A percentile compares a stretch with the other conserved stretches of the same genome.
Conservation (phyloP, 2,797 vertebrate genomes). For the Gymnoscopelus microlampas region DNA sequence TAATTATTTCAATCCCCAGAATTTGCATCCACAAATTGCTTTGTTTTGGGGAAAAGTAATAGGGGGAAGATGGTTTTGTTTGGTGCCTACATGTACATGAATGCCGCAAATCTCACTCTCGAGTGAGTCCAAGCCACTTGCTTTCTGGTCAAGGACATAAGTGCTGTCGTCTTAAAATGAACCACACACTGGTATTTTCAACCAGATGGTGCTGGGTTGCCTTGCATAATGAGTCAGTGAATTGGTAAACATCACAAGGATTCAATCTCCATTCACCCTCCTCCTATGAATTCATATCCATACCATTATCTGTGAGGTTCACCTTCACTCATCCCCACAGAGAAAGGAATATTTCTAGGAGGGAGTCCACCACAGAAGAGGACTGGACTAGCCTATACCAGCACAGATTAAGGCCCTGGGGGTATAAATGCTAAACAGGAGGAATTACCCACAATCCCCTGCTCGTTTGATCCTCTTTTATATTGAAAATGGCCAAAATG, state of each 20-base stretch:
- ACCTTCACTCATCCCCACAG: background rate
- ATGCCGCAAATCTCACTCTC: too few relatives aligned
- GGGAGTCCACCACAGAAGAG: slow-evolving; percentile 30
- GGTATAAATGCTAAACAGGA: slow-evolving; percentile 74
- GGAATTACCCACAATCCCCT: slow-evolving; percentile 48
- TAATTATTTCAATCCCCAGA: too few relatives aligned
- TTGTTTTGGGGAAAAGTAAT: too few relatives aligned
- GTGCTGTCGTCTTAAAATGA: too few relatives aligned
- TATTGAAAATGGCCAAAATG: slow-evolving; percentile 70
- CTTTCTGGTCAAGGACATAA: too few relatives aligned
- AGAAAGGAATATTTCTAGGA: slow-evolving; percentile 28
- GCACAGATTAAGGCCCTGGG: slow-evolving; percentile 54
- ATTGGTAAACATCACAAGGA: background rate
- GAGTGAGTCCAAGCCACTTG: too few relatives aligned
- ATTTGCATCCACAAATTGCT: too few relatives aligned
- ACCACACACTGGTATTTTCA: too few relatives aligned
- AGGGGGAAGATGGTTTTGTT: too few relatives aligned
- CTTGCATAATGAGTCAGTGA: too few relatives aligned
- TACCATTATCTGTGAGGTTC: slow-evolving; percentile 1
- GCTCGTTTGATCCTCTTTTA: slow-evolving; percentile 70
- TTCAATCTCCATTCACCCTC: slow-evolving; percentile 31
- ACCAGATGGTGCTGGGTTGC: too few relatives aligned
- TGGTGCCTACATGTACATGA: too few relatives aligned
- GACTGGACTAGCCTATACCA: background rate
- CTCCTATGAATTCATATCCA: slow-evolving; percentile 22